Conservation (phyloP, 2,888 invertebrate species). For the Andrena trimmerana region DNA sequence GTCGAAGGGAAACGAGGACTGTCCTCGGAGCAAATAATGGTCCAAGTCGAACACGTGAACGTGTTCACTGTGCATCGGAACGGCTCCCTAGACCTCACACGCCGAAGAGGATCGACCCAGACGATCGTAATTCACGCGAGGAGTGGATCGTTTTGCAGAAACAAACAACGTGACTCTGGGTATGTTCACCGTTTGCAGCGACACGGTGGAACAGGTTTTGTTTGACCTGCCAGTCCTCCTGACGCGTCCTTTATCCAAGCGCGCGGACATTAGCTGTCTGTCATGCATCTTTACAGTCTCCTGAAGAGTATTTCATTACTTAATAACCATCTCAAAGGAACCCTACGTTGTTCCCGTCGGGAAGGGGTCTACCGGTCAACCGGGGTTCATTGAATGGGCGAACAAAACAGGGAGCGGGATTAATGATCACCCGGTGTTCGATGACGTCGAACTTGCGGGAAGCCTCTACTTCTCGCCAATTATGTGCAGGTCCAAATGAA, state of each 20-base stretch:
- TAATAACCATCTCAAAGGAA: conserved; percentile 64
- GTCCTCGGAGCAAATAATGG: conserved; percentile 68
- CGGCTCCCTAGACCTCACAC: conserved; percentile 72
- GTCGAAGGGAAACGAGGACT: conserved; percentile 53
- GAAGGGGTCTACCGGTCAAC: conserved; percentile 11
- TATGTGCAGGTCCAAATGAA: background rate
- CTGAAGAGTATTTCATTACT: conserved; percentile 66
- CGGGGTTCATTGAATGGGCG: conserved; percentile 9
- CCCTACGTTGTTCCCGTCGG: conserved; percentile 28
- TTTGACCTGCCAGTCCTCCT: conserved; percentile 65
- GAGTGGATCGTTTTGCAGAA: conserved; percentile 74
- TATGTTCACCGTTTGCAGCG: conserved; percentile 46
- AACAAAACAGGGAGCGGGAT: conserved; percentile 13
- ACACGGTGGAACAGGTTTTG: conserved; percentile 62
- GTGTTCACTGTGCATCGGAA: conserved; percentile 41
- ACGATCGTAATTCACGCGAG: conserved; percentile 77
- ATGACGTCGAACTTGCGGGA: background rate
- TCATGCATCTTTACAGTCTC: conserved; percentile 61
- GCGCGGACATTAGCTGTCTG: conserved; percentile 67
- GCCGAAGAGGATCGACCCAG: conserved; percentile 62
- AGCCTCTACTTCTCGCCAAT: no score
- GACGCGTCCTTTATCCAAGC: conserved; percentile 54
- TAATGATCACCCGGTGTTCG: conserved; percentile 10
- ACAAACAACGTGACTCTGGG: conserved; percentile 71
- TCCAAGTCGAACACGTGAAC: conserved; percentile 55